Evolutionary conservation across 2,797 vertebrate species (phyloP).

Genomic region (Muraenolepis orangiensis): DNA sequence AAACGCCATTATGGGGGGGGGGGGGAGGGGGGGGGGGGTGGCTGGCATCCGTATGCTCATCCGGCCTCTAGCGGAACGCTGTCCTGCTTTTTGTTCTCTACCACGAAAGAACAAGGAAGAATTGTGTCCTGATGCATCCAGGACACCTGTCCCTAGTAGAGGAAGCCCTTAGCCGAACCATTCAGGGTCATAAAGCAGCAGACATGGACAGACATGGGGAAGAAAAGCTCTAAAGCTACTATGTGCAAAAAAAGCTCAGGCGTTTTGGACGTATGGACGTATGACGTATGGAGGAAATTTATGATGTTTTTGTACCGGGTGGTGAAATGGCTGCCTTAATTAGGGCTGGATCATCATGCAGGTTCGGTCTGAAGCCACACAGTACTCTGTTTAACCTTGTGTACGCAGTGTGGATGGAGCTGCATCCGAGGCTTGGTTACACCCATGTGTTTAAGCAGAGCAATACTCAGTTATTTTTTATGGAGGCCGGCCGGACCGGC

Average conservation of each 20-base stretch:
- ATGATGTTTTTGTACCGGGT: conserved; percentile 22
- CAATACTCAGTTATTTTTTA: background rate
- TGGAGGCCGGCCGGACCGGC: background rate
- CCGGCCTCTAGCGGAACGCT: conserved; percentile 16
- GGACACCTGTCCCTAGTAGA: background rate
- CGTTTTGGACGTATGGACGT: conserved; percentile 27
- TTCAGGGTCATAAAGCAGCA: conserved; percentile 22
- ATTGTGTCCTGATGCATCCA: background rate
- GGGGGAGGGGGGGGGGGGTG: too few species aligned
- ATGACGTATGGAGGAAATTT: conserved; percentile 20
- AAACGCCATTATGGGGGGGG: conserved; percentile 39
- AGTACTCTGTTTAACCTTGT: conserved; percentile 43
- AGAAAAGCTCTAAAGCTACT: conserved; percentile 9
- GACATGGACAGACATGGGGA: conserved; percentile 16
- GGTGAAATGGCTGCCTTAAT: conserved; percentile 54
- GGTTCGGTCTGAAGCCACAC: conserved; percentile 47
- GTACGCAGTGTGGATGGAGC: conserved; percentile 37
- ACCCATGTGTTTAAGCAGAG: background rate
- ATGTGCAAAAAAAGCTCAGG: conserved; percentile 25
- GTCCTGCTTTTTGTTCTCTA: background rate
- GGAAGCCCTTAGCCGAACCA: conserved; percentile 13
- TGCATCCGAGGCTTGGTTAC: conserved; percentile 40
- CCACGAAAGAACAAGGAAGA: background rate
- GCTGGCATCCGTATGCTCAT: background rate
- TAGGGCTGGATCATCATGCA: conserved; percentile 53